phyloP scores from a whole-genome alignment of 2,888 invertebrate species.

The Dicroscelio sp. region DNA sequence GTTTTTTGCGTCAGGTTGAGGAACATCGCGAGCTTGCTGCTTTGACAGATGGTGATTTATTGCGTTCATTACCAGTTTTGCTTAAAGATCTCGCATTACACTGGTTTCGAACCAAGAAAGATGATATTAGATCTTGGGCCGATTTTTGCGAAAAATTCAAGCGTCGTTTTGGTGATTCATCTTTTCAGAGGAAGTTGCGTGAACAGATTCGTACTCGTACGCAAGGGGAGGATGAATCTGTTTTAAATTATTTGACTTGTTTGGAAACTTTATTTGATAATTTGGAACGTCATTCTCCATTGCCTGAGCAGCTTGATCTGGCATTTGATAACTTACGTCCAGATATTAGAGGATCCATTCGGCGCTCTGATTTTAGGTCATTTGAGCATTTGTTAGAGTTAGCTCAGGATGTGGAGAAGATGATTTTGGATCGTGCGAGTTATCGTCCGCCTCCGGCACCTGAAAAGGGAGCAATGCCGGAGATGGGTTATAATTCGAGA shows the following conservation, averaged over 20 bases:
- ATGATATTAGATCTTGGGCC: not conserved
- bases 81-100: not conserved
- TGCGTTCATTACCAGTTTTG: not conserved
- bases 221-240: not conserved
- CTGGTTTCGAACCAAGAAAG: not conserved
- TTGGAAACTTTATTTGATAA: not conserved
- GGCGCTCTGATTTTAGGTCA: not conserved
- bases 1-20: not conserved
- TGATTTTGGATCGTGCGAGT: too few species aligned
- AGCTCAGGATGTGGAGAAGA: not conserved
- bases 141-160: not conserved
- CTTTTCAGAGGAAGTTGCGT: not conserved
- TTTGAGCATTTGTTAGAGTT: not conserved
- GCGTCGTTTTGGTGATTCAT: not conserved
- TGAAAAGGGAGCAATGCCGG: not conserved
- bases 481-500: not conserved
- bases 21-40: not conserved
- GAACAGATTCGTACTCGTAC: not conserved
- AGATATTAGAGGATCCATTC: not conserved
- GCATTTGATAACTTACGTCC: slow-evolving; percentile 5
- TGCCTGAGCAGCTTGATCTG: not conserved
- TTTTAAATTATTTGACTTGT: not conserved
- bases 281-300: not conserved
- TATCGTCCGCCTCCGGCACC: slow-evolving; percentile 41
- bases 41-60: not conserved